Evolutionary conservation across 2,797 vertebrate species (phyloP).

Genomic region (Acrocephalus scirpaceus): DNA sequence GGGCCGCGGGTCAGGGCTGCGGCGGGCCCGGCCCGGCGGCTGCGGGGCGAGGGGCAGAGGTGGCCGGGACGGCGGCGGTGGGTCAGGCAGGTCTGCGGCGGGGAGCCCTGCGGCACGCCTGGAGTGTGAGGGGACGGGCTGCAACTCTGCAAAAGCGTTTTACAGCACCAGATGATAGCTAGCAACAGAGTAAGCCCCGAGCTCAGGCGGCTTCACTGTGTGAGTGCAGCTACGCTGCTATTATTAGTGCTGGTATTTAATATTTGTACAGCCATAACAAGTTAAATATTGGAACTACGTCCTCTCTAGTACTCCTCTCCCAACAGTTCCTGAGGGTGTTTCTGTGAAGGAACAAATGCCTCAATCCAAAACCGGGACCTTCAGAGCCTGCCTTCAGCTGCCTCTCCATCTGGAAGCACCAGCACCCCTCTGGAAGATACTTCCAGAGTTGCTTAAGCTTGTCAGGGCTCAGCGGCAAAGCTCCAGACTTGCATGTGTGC

Average conservation of each 20-base stretch:
- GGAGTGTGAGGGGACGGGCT: neutral
- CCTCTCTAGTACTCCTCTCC: neutral
- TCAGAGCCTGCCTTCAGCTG: neutral
- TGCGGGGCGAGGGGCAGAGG: neutral
- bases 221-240: neutral
- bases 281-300: neutral
- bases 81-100: neutral
- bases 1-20: neutral
- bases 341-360: neutral
- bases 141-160: neutral
- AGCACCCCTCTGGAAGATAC: neutral
- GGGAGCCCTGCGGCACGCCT: rapidly evolving
- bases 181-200: neutral
- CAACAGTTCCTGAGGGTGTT: neutral
- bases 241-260: conserved; percentile 41
- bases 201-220: neutral
- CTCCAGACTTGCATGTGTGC: neutral
- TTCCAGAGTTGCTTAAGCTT: neutral
- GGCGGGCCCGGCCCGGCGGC: neutral
- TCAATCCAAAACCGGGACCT: neutral
- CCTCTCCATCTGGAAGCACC: neutral
- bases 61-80: neutral
- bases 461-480: neutral
- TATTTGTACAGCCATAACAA: conserved; percentile 1
- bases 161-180: neutral